Evolutionary conservation across 2,888 invertebrate species (phyloP), one percentile per base, ranked within the genome.

Genomic region (Gibbula magus): DNA sequence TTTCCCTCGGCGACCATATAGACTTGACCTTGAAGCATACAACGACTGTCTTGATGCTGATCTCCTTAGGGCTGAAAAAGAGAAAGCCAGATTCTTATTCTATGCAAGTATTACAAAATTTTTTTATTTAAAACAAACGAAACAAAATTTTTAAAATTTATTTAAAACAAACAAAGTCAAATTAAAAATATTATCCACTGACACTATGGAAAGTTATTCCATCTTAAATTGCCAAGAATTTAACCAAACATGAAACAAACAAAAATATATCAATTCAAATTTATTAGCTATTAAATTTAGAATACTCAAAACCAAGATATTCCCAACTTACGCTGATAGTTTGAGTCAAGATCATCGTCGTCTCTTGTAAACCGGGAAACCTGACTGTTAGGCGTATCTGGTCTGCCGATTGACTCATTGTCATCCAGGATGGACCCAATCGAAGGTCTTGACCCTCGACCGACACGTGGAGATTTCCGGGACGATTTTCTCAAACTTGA

Each of bases 21-120:
- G 66, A 2, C 89, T 89, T 52, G 88, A 87, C 53, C 90, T 82
- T 18, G 90, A 90, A 13, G 90, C 86, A 82, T 90, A 90, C 22
- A 90, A 78, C 0, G 90, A 90, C 29, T 84, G 85, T 75, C 86
- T 87, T 16, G 90, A 90, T 5, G 86, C 84, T 16, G 89, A 81
- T 74, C 90, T 86, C 25, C 83, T 82, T 3, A 90, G 85, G 39
- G 88, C 90, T 90, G 85, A 20, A 84, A 75, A 25, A 53, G n/a
- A 45, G 45, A 45, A 45, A 45, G 10, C 18, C 2, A 66, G 8
- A 66, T 45, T 45, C 4, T 45, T 45, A 10, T 1, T 45, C 10
- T 13, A 66, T 32, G 35, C 18, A 66, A 5, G 3, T 1, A 76
- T 70, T 67, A 2, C 35, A 45, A 61, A 20, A 32, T 10, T 10